Evolutionary conservation across 2,888 invertebrate genomes (phyloP), one percentile per base, ranked within the genome.

Genomic region (Monoplex corrugatus): DNA sequence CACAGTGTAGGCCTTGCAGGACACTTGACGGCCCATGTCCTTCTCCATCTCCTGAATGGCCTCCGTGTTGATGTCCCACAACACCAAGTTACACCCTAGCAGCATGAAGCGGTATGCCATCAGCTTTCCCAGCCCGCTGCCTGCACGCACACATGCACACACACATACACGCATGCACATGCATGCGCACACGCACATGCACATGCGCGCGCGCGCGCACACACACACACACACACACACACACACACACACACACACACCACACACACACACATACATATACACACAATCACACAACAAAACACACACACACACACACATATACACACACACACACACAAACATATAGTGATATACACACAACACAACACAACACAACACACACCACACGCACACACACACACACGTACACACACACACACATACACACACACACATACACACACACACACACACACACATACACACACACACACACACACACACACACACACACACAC

Each of bases 101-200:
- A 92, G 89, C 3, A 95, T 95, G 92, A 96, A 96, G 43, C 93
- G 90, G 28, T 93, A 87, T 0, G 95, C 94, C 92, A 96, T 90
- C 85, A 95, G 90, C 44, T 95, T 92, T 13, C 96, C 96, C 28
- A 96, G 92, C 5, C 96, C 96, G 92, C 95, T 95, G 10, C 96
- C 96, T 96, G 91, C 32, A 43, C 19, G 38, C 44, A 45, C 23
- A 45, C 45, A 44, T 13, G 32, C 32, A 16, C 43, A 57, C 40
- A 63, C 13, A n/a, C 5, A 16, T 35, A 28, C n/a, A n/a, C 28
- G 38, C 16, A 35, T 23, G 10, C 32, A 82, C 44, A 82, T 19
- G 13, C 44, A 82, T 38, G 38, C 32, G 38, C 32, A 82, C 44
- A 82, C 44, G 38, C 32, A 82, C 32, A 82, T 82, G 32, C 10